Evolutionary conservation across 1,140 invertebrate genomes (phyloP), one percentile per base, ranked within the genome.

Genomic region (Maniola jurtina): DNA sequence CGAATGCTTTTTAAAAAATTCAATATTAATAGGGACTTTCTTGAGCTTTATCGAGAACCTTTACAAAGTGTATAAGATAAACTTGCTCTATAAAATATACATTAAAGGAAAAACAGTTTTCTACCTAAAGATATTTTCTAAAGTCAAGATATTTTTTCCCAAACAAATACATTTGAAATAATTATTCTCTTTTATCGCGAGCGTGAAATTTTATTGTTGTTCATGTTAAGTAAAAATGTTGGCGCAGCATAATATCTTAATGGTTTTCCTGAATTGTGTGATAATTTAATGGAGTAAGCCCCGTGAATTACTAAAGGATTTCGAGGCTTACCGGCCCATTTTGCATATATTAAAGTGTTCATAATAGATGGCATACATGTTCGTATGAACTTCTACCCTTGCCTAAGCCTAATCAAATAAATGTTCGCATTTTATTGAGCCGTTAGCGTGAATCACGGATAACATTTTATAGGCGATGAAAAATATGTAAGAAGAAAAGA

Each of bases 231-330:
- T 70, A 66, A 75, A 75, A 78, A 68, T 70, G 76, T 78, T 71
- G 55, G 70, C 73, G 63, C 65, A 72, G 63, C 61, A 75, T 73
- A 75, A 77, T 78, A 76, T 76, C 76, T 76, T 76, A 71, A 78
- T 78, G 74, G 74, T 76, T 72, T 66, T 66, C 73, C 75, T 69
- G 71, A 73, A 77, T 77, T 74, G 69, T 75, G 75, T 77, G 69
- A 71, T 75, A 75, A 77, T 77, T 70, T 69, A 75, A 71, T 75
- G 61, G 61, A 74, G 68, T 71, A 72, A 75, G 71, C 73, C 61
- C 59, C 60, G 63, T 73, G 57, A 73, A 76, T 72, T 73, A 68
- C 66, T 66, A 61, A 68, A 68, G 70, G 71, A 72, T 69, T 70
- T 71, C 60, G 62, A 71, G 67, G 72, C 61, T 77, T 72, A 72